phyloP scores from a whole-genome alignment of 2,888 invertebrate species.

The Chloromyia formosa region DNA sequence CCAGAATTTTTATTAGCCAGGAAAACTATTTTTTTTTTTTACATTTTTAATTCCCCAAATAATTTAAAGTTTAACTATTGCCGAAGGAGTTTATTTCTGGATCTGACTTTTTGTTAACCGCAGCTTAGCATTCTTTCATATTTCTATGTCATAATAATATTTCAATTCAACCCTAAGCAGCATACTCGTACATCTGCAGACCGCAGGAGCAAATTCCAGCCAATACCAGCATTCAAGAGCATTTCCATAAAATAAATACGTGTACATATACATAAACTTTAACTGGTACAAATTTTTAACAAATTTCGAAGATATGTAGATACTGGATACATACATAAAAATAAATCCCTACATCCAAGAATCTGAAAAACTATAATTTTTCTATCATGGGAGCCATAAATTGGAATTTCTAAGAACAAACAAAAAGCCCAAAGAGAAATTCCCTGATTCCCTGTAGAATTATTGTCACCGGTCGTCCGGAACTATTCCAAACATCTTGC shows the following conservation, averaged over 20 bases:
- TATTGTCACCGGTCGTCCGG: slow-evolving; percentile 30
- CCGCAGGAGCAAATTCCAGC: too few relatives aligned
- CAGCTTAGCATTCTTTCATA: too few relatives aligned
- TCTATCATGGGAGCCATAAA: slow-evolving; percentile 12
- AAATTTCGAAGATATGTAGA: slow-evolving; percentile 16
- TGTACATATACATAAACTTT: not conserved
- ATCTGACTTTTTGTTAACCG: too few relatives aligned
- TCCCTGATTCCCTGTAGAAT: not conserved
- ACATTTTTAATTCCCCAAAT: too few relatives aligned
- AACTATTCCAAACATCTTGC: slow-evolving; percentile 30
- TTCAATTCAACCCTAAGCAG: too few relatives aligned
- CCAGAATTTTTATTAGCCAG: too few relatives aligned
- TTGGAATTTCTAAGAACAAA: slow-evolving; percentile 1
- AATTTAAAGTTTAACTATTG: too few relatives aligned
- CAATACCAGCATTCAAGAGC: not conserved
- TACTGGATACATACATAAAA: too few relatives aligned
- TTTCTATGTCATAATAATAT: too few relatives aligned
- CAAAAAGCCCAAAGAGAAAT: not conserved
- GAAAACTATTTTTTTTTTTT: too few relatives aligned
- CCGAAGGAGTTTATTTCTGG: too few relatives aligned
- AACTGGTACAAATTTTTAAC: slow-evolving; percentile 27
- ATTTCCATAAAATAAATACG: slow-evolving; percentile 16
- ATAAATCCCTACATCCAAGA: not conserved
- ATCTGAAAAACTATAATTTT: slow-evolving; percentile 21
- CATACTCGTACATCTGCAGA: too few relatives aligned